Conservation (phyloP, 2,797 vertebrate genomes). For the Ptychadena robeensis region DNA sequence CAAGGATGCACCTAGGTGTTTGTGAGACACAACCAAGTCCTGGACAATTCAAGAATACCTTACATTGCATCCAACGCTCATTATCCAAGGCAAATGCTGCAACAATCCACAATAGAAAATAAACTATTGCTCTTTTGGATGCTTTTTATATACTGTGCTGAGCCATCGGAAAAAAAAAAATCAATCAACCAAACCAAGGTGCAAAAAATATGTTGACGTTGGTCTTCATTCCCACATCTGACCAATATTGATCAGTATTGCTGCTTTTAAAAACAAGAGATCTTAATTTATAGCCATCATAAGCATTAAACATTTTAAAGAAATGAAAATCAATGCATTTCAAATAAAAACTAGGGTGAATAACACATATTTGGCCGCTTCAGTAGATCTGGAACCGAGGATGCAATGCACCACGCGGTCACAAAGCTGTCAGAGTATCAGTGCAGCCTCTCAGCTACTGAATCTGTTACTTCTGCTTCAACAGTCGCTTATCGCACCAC, state of each 20-base stretch:
- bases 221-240: no score
- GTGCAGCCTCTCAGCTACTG: conserved; percentile 28
- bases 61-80: background rate
- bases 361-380: background rate
- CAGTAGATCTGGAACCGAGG: conserved; percentile 1
- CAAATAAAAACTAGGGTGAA: background rate
- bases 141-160: no score
- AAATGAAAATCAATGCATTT: background rate
- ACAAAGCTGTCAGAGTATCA: conserved; percentile 32
- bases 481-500: conserved; percentile 9
- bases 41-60: background rate
- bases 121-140: background rate
- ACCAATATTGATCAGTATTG: background rate
- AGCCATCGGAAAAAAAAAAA: no score
- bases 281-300: background rate
- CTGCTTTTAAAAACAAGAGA: background rate
- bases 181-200: no score
- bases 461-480: conserved; percentile 46
- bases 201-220: no score
- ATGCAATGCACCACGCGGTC: background rate
- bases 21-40: background rate
- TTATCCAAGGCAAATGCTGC: background rate
- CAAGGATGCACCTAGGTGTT: background rate
- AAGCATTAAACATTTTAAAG: background rate
- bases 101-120: background rate